Evolutionary conservation across 2,113 vertebrate genomes (phyloP), one percentile per base, ranked within the genome.

Genomic region (Nycticorax nycticorax): DNA sequence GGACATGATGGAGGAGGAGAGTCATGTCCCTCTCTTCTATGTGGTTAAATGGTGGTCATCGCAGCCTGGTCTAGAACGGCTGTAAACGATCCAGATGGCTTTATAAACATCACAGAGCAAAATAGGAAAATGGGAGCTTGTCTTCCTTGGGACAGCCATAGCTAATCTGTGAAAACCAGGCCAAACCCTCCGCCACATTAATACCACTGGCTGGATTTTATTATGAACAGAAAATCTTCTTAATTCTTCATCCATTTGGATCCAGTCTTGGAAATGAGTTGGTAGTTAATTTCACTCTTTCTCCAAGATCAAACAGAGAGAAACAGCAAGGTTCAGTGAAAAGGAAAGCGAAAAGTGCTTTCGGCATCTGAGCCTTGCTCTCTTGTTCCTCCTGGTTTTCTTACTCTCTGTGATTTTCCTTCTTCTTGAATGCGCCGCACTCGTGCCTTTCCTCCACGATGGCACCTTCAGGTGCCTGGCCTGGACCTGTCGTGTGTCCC

Each of bases 171-270:
- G 67, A 79, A 81, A 96, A 89, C 68, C 88, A 96, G 93, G 94
- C 59, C 92, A 93, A 91, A n/a, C 90, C 62, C 77, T 94, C 82
- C 77, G 32, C 85, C 84, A 76, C 62, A 79, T 82, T 93, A 93
- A 91, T 86, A 75, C 72, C 0, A 1, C 55, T 86, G 85, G 72
- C 68, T 92, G 64, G 82, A 43, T 95, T 96, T 93, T 93, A 77
- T 45, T 95, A 74, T 75, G 92, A 96, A 90, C 26, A 90, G 95
- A 91, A 96, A 92, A 96, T 96, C 93, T 93, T 91, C 96, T 97
- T 97, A 95, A 96, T 96, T 83, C 91, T 94, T 76, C 89, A 77
- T 93, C 88, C 83, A 56, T 96, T 97, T 91, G 93, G 88, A 86
- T 93, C 86, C 78, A 95, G 91, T 80, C 81, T 96, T 0, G 1